A percentile compares a stretch with the other conserved stretches of the same genome.
phyloP scores from a whole-genome alignment of 2,888 invertebrate genomes.

The Rambutsinella grinnellia region DNA sequence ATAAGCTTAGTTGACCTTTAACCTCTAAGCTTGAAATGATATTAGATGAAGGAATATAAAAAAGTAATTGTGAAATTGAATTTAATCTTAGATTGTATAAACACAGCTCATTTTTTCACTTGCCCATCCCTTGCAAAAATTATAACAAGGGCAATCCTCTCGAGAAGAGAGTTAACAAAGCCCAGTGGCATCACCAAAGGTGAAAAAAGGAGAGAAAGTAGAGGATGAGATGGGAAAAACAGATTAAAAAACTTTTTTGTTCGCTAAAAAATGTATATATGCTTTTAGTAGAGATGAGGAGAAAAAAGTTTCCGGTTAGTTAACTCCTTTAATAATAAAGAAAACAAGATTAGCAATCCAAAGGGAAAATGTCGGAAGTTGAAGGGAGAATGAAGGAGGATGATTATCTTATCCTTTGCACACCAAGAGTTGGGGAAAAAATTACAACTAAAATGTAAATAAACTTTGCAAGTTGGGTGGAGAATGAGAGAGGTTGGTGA shows the following conservation, averaged over 20 bases:
- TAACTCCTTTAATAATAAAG: conserved; percentile 26
- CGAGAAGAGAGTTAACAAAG: background rate
- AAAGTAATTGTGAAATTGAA: background rate
- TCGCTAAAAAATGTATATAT: background rate
- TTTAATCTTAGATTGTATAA: background rate
- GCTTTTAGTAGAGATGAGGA: background rate
- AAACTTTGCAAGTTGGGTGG: background rate
- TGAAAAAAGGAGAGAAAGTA: background rate
- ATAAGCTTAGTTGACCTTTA: background rate
- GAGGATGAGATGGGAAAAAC: background rate
- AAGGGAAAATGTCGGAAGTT: background rate
- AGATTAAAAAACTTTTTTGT: background rate
- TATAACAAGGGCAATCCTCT: background rate
- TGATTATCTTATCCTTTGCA: too few relatives aligned
- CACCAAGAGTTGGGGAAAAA: too few relatives aligned
- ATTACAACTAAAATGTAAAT: background rate
- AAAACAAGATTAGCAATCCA: conserved; percentile 11
- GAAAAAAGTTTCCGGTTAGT: conserved; percentile 23
- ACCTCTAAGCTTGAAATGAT: background rate
- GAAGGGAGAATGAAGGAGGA: background rate
- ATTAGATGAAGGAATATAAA: background rate
- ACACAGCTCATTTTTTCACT: too few relatives aligned
- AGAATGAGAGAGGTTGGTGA: background rate
- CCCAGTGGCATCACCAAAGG: background rate
- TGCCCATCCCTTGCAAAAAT: background rate